phyloP scores from a whole-genome alignment of 92 coral and sea anemone species.

The Porites cylindrica region DNA sequence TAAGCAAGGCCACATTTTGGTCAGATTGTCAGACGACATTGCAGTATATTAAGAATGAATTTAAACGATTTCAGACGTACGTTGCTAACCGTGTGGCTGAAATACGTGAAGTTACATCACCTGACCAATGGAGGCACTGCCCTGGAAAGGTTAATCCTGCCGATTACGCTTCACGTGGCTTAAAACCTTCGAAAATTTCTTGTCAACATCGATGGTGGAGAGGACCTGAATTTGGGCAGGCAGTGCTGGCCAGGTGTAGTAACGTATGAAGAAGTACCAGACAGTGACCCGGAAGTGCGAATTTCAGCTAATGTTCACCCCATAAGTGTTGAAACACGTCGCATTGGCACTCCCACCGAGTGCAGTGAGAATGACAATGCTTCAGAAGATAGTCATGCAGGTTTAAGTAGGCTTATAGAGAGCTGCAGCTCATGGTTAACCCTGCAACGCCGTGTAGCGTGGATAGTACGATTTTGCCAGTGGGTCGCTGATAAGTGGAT shows the following conservation, averaged over 20 bases:
- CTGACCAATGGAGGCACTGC: too few relatives aligned
- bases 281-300: slow-evolving; percentile 29
- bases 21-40: slow-evolving; percentile 40
- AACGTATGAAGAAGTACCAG: slow-evolving; percentile 9
- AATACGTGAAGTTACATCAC: slow-evolving; percentile 32
- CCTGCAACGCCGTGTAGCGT: slow-evolving; percentile 42
- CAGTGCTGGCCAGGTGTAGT: background rate
- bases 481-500: slow-evolving; percentile 47
- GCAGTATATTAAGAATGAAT: slow-evolving; percentile 48
- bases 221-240: background rate
- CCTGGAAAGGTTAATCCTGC: slow-evolving; percentile 19
- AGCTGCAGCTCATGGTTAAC: too few relatives aligned
- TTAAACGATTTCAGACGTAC: slow-evolving; percentile 21
- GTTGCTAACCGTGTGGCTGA: slow-evolving; percentile 41
- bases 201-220: slow-evolving; percentile 3
- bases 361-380: too few relatives aligned
- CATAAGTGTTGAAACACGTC: background rate
- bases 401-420: too few relatives aligned
- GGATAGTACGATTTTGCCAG: slow-evolving; percentile 63
- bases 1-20: slow-evolving; percentile 43
- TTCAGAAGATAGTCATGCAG: too few relatives aligned
- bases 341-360: too few relatives aligned
- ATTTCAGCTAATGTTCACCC: slow-evolving; percentile 29
- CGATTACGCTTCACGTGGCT: slow-evolving; percentile 59
- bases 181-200: slow-evolving; percentile 43